Conservation (phyloP, 2,888 invertebrate species). For the Mechanitis messenoides region DNA sequence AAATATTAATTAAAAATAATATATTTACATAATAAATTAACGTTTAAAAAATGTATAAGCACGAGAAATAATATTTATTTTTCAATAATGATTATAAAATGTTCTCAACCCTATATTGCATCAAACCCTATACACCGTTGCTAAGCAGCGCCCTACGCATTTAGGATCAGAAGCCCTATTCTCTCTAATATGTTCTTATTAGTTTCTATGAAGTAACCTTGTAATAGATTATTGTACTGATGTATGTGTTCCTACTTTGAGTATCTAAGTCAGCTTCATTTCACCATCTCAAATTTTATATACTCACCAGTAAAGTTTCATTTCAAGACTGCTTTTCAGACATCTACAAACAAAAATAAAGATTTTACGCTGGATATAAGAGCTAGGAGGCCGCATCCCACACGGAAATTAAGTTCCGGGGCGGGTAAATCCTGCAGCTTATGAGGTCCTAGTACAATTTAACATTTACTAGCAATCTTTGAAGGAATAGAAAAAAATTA, state of each 20-base stretch:
- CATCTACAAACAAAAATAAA: conserved; percentile 1
- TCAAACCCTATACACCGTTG: conserved; percentile 22
- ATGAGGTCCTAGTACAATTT: too few species aligned
- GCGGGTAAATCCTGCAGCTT: not conserved
- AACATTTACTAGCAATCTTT: not conserved
- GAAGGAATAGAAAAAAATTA: not conserved
- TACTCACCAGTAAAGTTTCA: too few species aligned
- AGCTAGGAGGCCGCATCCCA: not conserved
- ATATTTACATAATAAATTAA: too few species aligned
- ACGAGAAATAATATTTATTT: too few species aligned
- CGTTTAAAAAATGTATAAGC: too few species aligned
- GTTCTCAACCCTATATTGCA: too few species aligned
- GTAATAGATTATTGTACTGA: not conserved
- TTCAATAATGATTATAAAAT: too few species aligned
- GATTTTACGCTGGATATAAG: not conserved
- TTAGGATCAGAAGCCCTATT: conserved; percentile 20
- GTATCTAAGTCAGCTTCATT: too few species aligned
- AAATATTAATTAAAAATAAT: too few species aligned
- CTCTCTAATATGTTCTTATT: conserved; percentile 5
- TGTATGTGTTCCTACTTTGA: too few species aligned
- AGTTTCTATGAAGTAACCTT: not conserved
- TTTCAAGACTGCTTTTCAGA: too few species aligned
- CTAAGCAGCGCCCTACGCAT: conserved; percentile 31
- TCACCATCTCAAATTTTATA: too few species aligned
- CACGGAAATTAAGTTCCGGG: conserved; percentile 13